phyloP scores from a whole-genome alignment of 2,113 vertebrate species.

The Myotis brandtii region DNA sequence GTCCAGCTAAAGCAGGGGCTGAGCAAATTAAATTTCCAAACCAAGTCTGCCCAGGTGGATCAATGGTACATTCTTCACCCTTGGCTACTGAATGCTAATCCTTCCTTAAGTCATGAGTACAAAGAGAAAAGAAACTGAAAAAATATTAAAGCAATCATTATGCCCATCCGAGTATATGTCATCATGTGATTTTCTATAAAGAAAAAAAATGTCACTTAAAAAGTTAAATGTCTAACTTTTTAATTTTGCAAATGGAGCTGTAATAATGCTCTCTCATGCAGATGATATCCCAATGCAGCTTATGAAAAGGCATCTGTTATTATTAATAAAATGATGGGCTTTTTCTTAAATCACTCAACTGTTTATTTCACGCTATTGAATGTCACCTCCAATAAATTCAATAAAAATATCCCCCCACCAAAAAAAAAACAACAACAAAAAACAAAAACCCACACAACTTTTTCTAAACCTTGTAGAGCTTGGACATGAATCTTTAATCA shows the following conservation, averaged over 20 bases:
- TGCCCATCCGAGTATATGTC: background rate
- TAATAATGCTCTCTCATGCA: background rate
- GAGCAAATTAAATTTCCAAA: constrained; percentile 69
- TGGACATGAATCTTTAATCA: constrained; percentile 8
- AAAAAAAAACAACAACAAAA: no score
- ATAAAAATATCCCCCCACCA: background rate
- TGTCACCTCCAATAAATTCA: background rate
- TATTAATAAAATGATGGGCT: constrained; percentile 12
- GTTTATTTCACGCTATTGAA: background rate
- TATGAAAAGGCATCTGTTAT: constrained; percentile 14
- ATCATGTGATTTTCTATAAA: background rate
- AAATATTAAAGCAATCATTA: constrained; percentile 8
- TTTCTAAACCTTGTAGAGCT: constrained; percentile 19
- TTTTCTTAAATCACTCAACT: background rate
- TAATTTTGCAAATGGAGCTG: background rate
- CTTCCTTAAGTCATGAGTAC: constrained; percentile 28
- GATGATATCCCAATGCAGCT: background rate
- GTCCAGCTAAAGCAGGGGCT: constrained; percentile 36
- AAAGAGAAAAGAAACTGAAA: constrained; percentile 33
- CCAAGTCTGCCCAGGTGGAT: background rate
- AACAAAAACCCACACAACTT: background rate
- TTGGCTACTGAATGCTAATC: constrained; percentile 53
- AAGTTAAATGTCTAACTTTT: background rate
- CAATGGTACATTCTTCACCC: constrained; percentile 26
- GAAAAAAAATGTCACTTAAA: background rate